Evolutionary conservation across 2,113 vertebrate genomes (phyloP).

Genomic region (Isichthys henryi): DNA sequence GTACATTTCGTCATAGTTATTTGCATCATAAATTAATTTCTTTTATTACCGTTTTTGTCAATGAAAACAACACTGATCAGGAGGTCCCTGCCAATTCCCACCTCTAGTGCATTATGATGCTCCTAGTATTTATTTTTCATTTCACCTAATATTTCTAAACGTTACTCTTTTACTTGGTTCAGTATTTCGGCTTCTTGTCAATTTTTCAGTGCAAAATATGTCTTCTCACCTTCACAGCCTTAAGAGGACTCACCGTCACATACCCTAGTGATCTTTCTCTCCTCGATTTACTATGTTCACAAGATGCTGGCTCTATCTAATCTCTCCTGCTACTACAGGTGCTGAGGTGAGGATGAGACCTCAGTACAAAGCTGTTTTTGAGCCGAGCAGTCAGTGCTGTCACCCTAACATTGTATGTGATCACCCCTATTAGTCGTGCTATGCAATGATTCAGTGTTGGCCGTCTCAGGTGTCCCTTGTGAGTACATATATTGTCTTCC

Average conservation of each 20-base stretch:
- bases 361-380: not conserved
- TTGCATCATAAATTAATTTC: not conserved
- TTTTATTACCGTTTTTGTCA: not conserved
- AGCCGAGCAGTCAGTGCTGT: not conserved
- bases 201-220: not conserved
- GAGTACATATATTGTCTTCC: not conserved
- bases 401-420: not conserved
- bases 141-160: not conserved
- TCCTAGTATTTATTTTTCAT: not conserved
- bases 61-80: not conserved
- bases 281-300: not conserved
- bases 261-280: not conserved
- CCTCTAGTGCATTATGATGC: not conserved
- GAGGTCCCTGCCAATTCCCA: not conserved
- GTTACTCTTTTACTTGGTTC: not conserved
- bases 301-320: not conserved
- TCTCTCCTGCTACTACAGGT: not conserved
- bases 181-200: not conserved
- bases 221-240: not conserved
- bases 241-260: not conserved
- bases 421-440: constrained; percentile 3
- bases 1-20: not conserved
- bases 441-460: not conserved
- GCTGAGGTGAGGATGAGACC: not conserved
- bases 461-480: not conserved